These are phyloP conservation scores for Apis dorsata DNA, from an alignment of 1,140 invertebrate genomes.

Conservation along the genomic window DNA sequence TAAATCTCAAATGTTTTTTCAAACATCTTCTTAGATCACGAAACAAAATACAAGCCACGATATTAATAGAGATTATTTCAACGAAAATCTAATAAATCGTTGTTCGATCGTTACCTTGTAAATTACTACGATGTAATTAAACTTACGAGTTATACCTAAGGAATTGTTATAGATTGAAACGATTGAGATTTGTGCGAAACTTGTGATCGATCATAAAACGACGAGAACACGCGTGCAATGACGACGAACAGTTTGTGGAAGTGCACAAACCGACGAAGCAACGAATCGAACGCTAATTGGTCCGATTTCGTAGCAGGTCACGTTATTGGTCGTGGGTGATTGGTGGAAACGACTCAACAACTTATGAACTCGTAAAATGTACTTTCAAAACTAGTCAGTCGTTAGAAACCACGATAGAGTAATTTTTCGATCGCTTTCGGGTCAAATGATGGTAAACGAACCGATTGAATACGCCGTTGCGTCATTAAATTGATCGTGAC, in stretches of 20 bases:
- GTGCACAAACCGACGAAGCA: neutral
- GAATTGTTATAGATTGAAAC: neutral
- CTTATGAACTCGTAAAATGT: slow-evolving; percentile 3
- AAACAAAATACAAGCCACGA: neutral
- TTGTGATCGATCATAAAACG: neutral
- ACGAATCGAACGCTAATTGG: slow-evolving; percentile 14
- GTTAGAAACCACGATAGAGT: neutral
- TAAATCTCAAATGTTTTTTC: neutral
- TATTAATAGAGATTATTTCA: neutral
- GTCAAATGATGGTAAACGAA: slow-evolving; percentile 48
- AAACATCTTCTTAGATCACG: neutral
- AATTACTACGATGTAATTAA: slow-evolving; percentile 26
- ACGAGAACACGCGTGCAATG: neutral
- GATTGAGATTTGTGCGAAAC: neutral
- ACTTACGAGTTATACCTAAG: neutral
- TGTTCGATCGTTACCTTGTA: neutral
- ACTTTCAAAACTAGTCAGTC: neutral
- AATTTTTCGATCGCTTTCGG: slow-evolving; percentile 23
- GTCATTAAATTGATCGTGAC: slow-evolving; percentile 55
- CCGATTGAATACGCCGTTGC: slow-evolving; percentile 61
- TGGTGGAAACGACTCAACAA: neutral
- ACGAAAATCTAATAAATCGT: neutral
- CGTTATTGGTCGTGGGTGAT: neutral
- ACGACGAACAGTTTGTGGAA: neutral
- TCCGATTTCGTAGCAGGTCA: neutral